Conservation (phyloP, 2,888 invertebrate species). For the Cosmopolites sordidus region DNA sequence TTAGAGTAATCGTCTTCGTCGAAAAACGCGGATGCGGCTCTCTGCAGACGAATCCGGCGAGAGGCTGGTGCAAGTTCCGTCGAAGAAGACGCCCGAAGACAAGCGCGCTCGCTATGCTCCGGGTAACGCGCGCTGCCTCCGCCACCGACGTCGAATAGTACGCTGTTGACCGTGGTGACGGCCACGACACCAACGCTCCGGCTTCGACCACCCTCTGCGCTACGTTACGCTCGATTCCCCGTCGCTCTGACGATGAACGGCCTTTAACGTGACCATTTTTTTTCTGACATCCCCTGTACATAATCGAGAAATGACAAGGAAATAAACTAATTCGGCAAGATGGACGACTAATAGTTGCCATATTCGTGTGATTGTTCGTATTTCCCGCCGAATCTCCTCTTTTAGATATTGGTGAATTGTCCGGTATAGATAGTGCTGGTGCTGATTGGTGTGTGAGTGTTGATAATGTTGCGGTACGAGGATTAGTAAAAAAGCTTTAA, state of each 20-base stretch:
- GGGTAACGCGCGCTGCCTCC: constrained; percentile 35
- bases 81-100: constrained; percentile 24
- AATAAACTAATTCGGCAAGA: no score
- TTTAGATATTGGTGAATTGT: no score
- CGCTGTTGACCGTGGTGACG: constrained; percentile 33
- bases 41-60: constrained; percentile 25
- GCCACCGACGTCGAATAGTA: constrained; percentile 28
- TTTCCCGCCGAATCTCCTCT: no score
- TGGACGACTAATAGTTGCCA: no score
- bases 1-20: no score
- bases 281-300: no score
- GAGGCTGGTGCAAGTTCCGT: constrained; percentile 20
- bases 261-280: neutral
- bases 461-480: constrained; percentile 9
- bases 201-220: constrained; percentile 3
- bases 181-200: constrained; percentile 23
- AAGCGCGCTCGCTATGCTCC: constrained; percentile 34
- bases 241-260: neutral
- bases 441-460: constrained; percentile 21
- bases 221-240: no score
- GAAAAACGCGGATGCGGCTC: constrained; percentile 8
- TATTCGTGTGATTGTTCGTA: no score
- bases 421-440: constrained; percentile 7
- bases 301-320: no score
- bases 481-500: constrained; percentile 5